phyloP scores from a whole-genome alignment of 2,888 invertebrate genomes.

The Spilosoma lubricipeda region DNA sequence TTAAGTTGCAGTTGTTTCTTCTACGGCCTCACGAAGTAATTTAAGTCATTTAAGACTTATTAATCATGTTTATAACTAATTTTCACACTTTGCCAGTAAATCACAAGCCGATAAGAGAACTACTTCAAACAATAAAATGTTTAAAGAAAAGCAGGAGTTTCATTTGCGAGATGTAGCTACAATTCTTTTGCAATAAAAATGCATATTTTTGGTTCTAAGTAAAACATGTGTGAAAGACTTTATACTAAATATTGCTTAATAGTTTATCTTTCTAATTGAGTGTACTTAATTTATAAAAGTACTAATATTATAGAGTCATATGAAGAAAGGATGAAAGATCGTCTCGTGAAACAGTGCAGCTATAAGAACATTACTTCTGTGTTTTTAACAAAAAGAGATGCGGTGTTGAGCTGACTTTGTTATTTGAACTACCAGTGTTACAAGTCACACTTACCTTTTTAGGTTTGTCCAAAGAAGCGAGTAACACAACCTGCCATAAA shows the following conservation, averaged over 20 bases:
- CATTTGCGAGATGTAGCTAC: no score
- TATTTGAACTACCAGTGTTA: not conserved
- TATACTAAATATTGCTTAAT: not conserved
- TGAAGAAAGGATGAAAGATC: not conserved
- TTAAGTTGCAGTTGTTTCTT: not conserved
- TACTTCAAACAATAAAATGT: no score
- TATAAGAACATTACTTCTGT: no score
- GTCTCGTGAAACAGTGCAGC: not conserved
- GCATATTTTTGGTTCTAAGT: not conserved
- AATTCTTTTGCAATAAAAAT: not conserved
- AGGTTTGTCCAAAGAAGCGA: not conserved
- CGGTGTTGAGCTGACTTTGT: not conserved
- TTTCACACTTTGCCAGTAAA: not conserved
- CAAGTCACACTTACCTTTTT: not conserved
- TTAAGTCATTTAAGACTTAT: no score
- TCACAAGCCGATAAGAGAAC: not conserved
- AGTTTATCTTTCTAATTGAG: no score
- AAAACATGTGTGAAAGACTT: not conserved
- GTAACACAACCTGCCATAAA: not conserved
- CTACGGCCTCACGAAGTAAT: not conserved
- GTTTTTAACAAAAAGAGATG: not conserved
- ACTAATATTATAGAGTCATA: no score
- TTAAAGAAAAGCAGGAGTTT: no score
- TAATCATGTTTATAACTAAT: not conserved
- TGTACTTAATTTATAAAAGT: not conserved